Base-by-base conservation (phyloP, 2,113 vertebrate genomes). In the Alethe diademata region DNA sequence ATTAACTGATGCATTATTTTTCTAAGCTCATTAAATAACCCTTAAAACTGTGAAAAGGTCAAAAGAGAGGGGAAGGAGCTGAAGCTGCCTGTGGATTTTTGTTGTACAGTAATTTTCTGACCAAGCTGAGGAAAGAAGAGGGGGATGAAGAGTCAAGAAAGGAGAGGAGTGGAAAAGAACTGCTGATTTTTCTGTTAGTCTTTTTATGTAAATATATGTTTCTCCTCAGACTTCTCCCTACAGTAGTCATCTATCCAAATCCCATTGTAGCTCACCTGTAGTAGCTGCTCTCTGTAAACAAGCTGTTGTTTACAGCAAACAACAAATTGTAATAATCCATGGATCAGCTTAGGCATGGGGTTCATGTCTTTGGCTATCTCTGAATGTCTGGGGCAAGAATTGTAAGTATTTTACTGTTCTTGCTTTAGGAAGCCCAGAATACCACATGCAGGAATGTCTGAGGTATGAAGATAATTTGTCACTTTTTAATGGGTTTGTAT, bases 21-120 rank as follows among this genome's bases (percentile, higher is more conserved):
- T 83, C 90, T 94, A 94, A 95, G 90, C 90, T 94, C 93, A 94
- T 96, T 96, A 96, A 96, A 96, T 95, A 94, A 86, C 72, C 72
- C 95, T 97, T 88, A 96, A 69, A 94, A 88, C 75, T 80, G 78
- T 80, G 90, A 93, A 96, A 96, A 96, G 94, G 94, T 96, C 95
- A 97, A 90, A 91, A 95, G 84, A 94, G 76, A 78, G 75, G 82
- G 60, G 82, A 95, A 93, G 48, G 69, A 95, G 86, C 65, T 81
- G 88, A 80, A 67, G 82, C 88, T 86, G 90, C 95, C 92, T 90
- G 92, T 74, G 93, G 94, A 78, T 96, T 94, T 94, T 3, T 11
- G 82, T 78, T 5, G 3, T 84, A 42, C 23, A 84, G 88, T 28
- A 86, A 90, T 96, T 94, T 96, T 48, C 78, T 42, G 48, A 66